Conservation (phyloP, 2,797 vertebrate genomes). For the Halcyon badia region DNA sequence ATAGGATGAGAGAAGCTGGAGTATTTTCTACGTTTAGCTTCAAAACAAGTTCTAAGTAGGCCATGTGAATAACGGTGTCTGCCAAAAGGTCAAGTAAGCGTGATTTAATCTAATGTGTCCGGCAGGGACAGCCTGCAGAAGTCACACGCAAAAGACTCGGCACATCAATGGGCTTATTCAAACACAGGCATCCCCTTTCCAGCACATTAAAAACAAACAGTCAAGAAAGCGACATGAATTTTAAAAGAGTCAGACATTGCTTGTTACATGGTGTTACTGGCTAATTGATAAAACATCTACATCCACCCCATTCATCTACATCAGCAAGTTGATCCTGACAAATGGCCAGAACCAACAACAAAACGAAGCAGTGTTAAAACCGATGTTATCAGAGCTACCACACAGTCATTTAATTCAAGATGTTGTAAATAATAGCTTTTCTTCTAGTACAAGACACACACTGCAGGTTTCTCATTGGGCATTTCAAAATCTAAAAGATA, state of each 20-base stretch:
- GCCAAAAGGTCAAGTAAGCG: conserved; percentile 2
- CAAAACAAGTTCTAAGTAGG: conserved; percentile 40
- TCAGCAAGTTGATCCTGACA: not conserved
- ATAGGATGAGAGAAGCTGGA: not conserved
- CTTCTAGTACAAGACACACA: not conserved
- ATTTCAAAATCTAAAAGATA: not conserved
- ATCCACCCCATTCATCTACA: not conserved
- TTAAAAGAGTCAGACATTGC: not conserved
- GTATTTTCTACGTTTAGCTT: conserved; percentile 20
- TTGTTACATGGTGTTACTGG: not conserved
- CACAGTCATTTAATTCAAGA: not conserved
- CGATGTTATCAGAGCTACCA: not conserved
- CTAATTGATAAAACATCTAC: not conserved
- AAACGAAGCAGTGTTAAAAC: not conserved
- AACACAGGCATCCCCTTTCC: not conserved
- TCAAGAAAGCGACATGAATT: not conserved
- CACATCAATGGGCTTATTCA: not conserved
- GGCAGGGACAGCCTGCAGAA: not conserved
- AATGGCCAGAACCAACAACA: not conserved
- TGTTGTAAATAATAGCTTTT: not conserved
- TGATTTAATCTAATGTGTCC: conserved; percentile 13
- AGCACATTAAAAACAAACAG: not conserved
- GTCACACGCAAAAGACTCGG: not conserved
- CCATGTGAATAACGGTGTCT: not conserved
- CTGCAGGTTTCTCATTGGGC: not conserved